phyloP scores from a whole-genome alignment of 92 coral and sea anemone genomes.

The Zoanthus sociatus region DNA sequence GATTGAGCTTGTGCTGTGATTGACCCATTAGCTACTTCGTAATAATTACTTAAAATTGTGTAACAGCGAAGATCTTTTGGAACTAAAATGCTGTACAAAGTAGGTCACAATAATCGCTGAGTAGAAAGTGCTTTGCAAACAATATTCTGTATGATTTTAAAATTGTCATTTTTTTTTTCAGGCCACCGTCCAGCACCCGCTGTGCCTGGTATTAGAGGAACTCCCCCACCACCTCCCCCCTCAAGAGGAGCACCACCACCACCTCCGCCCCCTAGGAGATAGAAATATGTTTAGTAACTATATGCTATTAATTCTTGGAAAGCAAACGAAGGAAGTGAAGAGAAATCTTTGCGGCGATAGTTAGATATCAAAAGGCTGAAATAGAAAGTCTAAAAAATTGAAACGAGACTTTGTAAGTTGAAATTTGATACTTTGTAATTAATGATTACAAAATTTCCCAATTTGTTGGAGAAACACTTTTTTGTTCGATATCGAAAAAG shows the following conservation, averaged over 20 bases:
- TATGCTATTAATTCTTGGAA: slow-evolving; percentile 3
- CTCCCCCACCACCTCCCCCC: slow-evolving; percentile 96
- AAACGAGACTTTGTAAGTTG: neutral
- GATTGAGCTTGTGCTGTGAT: too few relatives aligned
- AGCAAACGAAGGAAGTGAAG: neutral
- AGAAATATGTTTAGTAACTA: slow-evolving; percentile 26
- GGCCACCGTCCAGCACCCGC: slow-evolving; percentile 81
- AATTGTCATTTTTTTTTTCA: slow-evolving; percentile 12
- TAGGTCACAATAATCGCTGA: too few relatives aligned
- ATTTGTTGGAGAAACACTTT: slow-evolving; percentile 8
- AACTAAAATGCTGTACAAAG: too few relatives aligned
- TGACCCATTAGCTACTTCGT: too few relatives aligned
- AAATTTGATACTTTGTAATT: slow-evolving; percentile 15
- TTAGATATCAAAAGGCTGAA: neutral
- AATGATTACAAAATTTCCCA: slow-evolving; percentile 13
- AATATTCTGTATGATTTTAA: neutral
- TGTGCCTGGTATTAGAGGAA: slow-evolving; percentile 69
- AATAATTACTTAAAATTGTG: too few relatives aligned
- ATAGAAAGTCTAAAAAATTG: slow-evolving; percentile 4
- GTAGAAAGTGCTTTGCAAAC: too few relatives aligned
- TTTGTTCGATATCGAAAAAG: slow-evolving; percentile 12
- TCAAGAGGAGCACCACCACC: slow-evolving; percentile 99
- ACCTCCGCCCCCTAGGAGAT: slow-evolving; percentile 84
- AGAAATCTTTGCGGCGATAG: neutral
- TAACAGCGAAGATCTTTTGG: too few relatives aligned